Base-by-base conservation (phyloP, 2,113 vertebrate genomes). In the Megalops atlanticus region DNA sequence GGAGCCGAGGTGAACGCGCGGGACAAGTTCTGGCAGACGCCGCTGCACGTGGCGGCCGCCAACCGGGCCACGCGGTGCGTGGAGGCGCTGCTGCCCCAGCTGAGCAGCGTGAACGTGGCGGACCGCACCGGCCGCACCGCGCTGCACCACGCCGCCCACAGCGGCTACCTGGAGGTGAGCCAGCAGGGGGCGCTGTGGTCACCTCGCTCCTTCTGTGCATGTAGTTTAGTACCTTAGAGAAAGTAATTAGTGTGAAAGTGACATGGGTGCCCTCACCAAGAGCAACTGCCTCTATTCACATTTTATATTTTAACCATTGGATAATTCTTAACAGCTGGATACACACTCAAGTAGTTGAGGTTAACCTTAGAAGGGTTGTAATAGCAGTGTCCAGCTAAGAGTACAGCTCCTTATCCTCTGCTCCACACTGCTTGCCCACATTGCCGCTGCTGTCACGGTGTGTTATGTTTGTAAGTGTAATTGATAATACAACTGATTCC, bases 1-100 rank as follows among this genome's bases (percentile, higher is more conserved):
- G 95, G 92, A 2, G 96, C 96, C 0, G 96, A 98, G 0, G 95
- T 95, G 87, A 97, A 98, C 14, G 86, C 95, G 69, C 92, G 94
- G 5, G 97, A 98, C 93, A 97, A 97, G 90, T 92, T 96, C 80
- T 96, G 96, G 95, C 97, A 98, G 84, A 97, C 96, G 2, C 95
- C 98, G 0, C 86, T 99, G 86, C 98, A 99, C 36, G 94, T 98
- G 80, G 97, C 98, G 1, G 96, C 97, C 0, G 95, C 96, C 88
- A 98, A 97, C 91, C 92, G 96, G 86, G 96, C 96, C 80, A 93
- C 92, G 76, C 92, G 95, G 80, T 98, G 97, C 12, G 95, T 96
- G 12, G 94, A 95, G 90, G 92, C 93, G 69, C 93, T 99, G 79
- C 85, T 97, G 75, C 95, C 95, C 2, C 90, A 95, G 49, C 86